Base-by-base conservation (phyloP, 2,888 invertebrate genomes). In the Fissipunctia ypsillon region DNA sequence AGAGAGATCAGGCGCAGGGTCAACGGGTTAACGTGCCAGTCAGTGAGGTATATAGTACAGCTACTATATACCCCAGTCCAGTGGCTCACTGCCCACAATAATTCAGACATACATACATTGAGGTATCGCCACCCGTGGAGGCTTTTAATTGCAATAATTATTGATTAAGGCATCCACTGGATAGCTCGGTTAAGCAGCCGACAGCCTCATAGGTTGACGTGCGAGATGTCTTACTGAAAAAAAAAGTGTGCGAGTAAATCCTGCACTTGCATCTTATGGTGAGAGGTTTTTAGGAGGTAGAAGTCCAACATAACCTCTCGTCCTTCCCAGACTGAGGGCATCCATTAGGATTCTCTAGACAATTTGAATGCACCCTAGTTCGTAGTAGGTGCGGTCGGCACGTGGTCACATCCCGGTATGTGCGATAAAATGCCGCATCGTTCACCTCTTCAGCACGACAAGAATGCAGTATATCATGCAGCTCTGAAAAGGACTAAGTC, bases 361-460 rank as follows among this genome's bases (percentile, higher is more conserved):
- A 14, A 54, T 80, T 73, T 79, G 54, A 79, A 75, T 75, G 38
- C 60, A 61, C 63, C 38, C 50, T 38, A 52, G 38, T 64, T 52
- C 14, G 7, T 16, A 69, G 35, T 48, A 63, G 68, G 60, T 73
- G 69, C 41, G 61, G 69, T 28, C 5, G 73, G 80, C 70, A 83
- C 43, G 80, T 50, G 69, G 35, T 54, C 54, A 73, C 60, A 72
- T 61, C 60, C 57, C 12, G 73, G 76, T 67, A 79, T 83, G 70
- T 73, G 50, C 59, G 84, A 83, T 83, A 88, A 90, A 83, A 85
- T 87, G 85, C 85, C 78, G 85, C 85, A 83, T 85, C 83, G 84
- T 86, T 82, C 84, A 87, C 85, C 87, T 75, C 81, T 85, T 84
- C 83, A 86, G 80, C 84, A 69, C 78, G 64, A 70, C 69, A 74